These are phyloP conservation scores for Balanococcus diminutus DNA, from an alignment of 2,888 invertebrate genomes.

Conservation along the genomic window DNA sequence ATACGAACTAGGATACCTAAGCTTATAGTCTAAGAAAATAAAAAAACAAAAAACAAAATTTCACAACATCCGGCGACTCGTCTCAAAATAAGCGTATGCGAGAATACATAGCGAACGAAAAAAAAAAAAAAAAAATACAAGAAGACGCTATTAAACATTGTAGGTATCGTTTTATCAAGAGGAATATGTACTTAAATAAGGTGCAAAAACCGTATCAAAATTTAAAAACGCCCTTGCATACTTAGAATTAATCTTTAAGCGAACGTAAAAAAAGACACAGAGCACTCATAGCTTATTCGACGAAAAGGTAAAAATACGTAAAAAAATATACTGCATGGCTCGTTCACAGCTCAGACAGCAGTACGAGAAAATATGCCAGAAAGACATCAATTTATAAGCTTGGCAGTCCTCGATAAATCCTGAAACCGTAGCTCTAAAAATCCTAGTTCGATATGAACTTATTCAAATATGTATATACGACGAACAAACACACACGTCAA, in stretches of 20 bases:
- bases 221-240: neutral
- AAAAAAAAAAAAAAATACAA: neutral
- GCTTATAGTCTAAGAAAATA: neutral
- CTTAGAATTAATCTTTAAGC: neutral
- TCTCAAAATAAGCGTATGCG: neutral
- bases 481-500: neutral
- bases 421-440: neutral
- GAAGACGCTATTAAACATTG: neutral
- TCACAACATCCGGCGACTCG: neutral
- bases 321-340: neutral
- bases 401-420: slow-evolving; percentile 9
- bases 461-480: neutral
- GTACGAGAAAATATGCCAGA: neutral
- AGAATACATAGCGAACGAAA: neutral
- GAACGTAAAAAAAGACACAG: slow-evolving; percentile 12
- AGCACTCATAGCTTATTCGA: neutral
- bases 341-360: neutral
- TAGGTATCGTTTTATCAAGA: neutral
- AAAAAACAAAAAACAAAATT: neutral
- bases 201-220: slow-evolving; percentile 35
- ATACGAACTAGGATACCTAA: slow-evolving; percentile 18
- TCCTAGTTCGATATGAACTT: neutral
- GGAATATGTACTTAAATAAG: neutral
- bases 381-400: neutral
- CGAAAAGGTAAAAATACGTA: slow-evolving; percentile 18